These are phyloP conservation scores for Serilophus lunatus DNA, from an alignment of 2,113 vertebrate species.

Conservation along the genomic window DNA sequence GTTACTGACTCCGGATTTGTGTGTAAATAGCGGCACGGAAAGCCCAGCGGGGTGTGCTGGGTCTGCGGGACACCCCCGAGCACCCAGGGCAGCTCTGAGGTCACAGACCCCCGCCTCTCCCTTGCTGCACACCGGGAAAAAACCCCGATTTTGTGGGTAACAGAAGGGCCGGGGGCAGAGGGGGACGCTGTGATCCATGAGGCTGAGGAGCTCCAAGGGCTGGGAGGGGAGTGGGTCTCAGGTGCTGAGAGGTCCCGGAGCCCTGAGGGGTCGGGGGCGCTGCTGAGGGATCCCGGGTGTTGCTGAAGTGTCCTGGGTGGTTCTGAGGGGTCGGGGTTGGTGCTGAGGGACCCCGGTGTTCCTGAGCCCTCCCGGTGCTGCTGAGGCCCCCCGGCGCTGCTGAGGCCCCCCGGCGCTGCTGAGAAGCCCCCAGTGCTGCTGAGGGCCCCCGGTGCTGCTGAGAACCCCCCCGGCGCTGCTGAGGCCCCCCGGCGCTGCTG, in stretches of 20 bases:
- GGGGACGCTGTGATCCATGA: background rate
- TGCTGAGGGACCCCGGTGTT: too few species aligned
- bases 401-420: too few species aligned
- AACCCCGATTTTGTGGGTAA: background rate
- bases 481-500: too few species aligned
- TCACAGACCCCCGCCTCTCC: background rate
- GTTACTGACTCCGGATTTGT: background rate
- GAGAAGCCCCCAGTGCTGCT: too few species aligned
- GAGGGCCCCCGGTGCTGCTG: too few species aligned
- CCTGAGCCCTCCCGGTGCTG: too few species aligned
- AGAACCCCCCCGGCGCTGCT: too few species aligned
- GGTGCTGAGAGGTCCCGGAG: background rate
- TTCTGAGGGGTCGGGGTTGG: too few species aligned
- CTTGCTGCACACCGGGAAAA: rapidly evolving
- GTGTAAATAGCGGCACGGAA: too few species aligned
- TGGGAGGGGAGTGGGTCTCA: background rate
- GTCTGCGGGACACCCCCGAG: background rate
- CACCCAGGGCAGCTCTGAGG: background rate
- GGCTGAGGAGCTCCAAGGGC: background rate
- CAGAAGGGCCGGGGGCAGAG: background rate
- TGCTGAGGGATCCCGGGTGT: background rate
- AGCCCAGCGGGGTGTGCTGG: background rate
- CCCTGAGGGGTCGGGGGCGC: background rate
- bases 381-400: too few species aligned
- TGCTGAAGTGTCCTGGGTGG: background rate